phyloP scores from a whole-genome alignment of 2,113 vertebrate species.

The Ictalurus punctatus region DNA sequence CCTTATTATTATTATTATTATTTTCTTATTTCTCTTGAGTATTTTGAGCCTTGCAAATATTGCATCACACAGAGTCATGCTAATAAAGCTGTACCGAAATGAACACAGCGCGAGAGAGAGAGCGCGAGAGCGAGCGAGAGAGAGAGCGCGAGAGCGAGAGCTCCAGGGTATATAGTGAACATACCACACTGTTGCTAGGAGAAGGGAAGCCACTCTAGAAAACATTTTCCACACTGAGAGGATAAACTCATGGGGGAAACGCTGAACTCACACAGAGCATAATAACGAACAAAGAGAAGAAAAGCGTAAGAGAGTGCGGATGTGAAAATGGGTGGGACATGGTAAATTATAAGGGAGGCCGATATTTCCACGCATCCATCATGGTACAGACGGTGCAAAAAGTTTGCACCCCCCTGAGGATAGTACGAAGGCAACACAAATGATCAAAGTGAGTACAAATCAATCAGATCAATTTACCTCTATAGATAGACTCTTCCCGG shows the following conservation, averaged over 20 bases:
- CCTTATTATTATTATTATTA: too few species aligned
- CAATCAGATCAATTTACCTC: background rate
- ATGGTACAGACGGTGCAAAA: background rate
- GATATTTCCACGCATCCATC: background rate
- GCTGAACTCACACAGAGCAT: constrained; percentile 8
- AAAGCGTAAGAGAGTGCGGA: background rate
- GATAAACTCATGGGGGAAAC: constrained; percentile 22
- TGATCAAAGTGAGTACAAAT: background rate
- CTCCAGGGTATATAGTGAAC: background rate
- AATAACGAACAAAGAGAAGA: constrained; percentile 19
- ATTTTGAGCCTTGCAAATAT: background rate
- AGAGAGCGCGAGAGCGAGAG: background rate
- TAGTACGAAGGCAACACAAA: background rate
- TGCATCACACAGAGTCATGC: background rate
- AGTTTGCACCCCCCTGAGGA: background rate
- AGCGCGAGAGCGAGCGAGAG: background rate
- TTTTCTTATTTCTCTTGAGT: background rate
- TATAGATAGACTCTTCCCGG: background rate
- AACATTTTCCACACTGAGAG: background rate
- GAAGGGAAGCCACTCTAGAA: background rate
- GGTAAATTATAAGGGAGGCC: background rate
- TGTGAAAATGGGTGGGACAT: background rate
- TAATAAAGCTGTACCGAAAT: constrained; percentile 11
- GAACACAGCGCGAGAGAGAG: background rate
- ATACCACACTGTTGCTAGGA: constrained; percentile 14